Evolutionary conservation across 2,797 vertebrate genomes (phyloP).

Genomic region (Myotis vivesi): DNA sequence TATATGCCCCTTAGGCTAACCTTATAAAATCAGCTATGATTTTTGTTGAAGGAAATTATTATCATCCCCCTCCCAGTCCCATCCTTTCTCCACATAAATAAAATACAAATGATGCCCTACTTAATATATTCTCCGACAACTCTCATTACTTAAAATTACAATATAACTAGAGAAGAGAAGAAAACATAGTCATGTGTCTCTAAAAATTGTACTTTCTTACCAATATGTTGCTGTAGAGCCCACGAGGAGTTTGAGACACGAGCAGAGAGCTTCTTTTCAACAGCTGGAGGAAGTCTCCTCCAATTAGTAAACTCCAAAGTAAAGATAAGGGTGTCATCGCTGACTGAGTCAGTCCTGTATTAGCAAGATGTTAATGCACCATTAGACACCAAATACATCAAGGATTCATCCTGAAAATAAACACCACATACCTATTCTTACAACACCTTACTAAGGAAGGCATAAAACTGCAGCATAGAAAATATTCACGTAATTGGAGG

Average conservation of each 20-base stretch:
- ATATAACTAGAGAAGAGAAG: background rate
- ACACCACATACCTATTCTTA: conserved; percentile 6
- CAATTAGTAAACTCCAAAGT: conserved; percentile 85
- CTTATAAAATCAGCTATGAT: background rate
- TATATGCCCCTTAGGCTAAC: background rate
- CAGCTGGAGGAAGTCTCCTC: conserved; percentile 78
- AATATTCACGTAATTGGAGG: background rate
- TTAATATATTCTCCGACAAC: background rate
- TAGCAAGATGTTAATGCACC: conserved; percentile 36
- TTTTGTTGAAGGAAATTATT: conserved; percentile 41
- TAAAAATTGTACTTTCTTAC: conserved; percentile 75
- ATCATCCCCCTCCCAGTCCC: background rate
- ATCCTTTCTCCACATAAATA: background rate
- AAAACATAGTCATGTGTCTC: background rate
- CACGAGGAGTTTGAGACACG: conserved; percentile 71
- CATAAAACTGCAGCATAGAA: background rate
- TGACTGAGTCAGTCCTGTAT: conserved; percentile 78
- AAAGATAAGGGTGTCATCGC: conserved; percentile 77
- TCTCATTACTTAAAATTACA: conserved; percentile 53
- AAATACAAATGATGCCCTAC: conserved; percentile 22
- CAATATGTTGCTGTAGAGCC: conserved; percentile 73
- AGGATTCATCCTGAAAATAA: conserved; percentile 17
- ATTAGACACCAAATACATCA: conserved; percentile 34
- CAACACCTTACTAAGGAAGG: background rate
- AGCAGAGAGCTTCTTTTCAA: conserved; percentile 76